Conservation (phyloP, 2,113 vertebrate genomes). For the Ceuthmochares aereus region DNA sequence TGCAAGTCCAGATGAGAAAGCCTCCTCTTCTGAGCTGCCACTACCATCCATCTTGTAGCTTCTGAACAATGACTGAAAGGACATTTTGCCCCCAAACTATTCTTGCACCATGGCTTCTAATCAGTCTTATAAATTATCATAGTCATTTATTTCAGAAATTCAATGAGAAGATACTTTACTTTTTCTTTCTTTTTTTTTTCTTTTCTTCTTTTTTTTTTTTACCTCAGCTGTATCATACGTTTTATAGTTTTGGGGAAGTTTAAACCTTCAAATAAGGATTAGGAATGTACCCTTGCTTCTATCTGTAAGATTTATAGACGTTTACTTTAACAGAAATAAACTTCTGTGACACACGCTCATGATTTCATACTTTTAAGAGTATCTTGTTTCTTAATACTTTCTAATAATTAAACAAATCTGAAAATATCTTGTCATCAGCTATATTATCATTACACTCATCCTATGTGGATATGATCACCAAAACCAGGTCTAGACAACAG, state of each 20-base stretch:
- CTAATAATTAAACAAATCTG: background rate
- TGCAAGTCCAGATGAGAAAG: background rate
- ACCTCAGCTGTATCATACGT: accelerated
- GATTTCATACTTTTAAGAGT: background rate
- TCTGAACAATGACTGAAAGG: background rate
- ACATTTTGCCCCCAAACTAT: background rate
- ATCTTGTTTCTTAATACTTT: background rate
- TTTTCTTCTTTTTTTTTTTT: background rate
- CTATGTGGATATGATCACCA: accelerated
- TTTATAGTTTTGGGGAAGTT: background rate
- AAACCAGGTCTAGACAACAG: background rate
- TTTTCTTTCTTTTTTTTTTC: background rate
- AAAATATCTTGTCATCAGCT: background rate
- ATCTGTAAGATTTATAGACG: background rate
- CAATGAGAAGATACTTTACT: background rate
- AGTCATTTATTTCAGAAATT: background rate
- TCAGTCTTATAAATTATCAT: background rate
- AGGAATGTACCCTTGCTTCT: background rate
- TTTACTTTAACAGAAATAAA: background rate
- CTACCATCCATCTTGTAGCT: background rate
- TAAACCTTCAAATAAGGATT: background rate
- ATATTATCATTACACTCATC: background rate
- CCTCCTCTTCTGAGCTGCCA: background rate
- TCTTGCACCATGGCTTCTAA: background rate
- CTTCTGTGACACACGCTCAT: background rate